Percentiles rank a stretch among this genome's conserved stretches.
phyloP scores from a whole-genome alignment of 2,113 vertebrate species.

The Fulica atra region DNA sequence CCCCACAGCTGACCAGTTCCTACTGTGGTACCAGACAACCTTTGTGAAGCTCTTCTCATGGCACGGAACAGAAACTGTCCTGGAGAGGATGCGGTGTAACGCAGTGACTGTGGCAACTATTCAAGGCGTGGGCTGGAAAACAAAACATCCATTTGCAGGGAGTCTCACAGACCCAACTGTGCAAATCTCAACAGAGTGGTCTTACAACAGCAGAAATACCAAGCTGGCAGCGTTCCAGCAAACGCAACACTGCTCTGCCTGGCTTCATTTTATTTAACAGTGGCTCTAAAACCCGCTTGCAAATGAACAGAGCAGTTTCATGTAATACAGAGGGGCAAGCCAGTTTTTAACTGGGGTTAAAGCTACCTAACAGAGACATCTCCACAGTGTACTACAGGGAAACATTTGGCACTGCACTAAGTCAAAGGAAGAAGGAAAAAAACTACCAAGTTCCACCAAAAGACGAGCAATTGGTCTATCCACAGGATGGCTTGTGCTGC shows the following conservation, averaged over 20 bases:
- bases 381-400: background rate
- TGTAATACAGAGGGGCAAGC: background rate
- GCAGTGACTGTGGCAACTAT: background rate
- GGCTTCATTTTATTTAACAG: background rate
- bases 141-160: background rate
- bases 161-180: background rate
- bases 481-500: fast-evolving
- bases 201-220: background rate
- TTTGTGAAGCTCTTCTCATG: background rate
- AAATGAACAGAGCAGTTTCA: background rate
- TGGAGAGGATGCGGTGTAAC: fast-evolving
- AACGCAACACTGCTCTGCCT: background rate
- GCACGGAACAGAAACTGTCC: background rate
- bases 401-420: background rate
- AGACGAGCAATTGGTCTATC: background rate
- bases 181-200: background rate
- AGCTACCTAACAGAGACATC: background rate
- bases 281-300: background rate
- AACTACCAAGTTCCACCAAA: background rate
- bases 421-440: fast-evolving
- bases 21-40: background rate
- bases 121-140: background rate
- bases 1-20: background rate
- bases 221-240: background rate
- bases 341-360: background rate